Base-by-base conservation (phyloP, 64 coral and sea anemone genomes). In the Stichodactyla mertensii region DNA sequence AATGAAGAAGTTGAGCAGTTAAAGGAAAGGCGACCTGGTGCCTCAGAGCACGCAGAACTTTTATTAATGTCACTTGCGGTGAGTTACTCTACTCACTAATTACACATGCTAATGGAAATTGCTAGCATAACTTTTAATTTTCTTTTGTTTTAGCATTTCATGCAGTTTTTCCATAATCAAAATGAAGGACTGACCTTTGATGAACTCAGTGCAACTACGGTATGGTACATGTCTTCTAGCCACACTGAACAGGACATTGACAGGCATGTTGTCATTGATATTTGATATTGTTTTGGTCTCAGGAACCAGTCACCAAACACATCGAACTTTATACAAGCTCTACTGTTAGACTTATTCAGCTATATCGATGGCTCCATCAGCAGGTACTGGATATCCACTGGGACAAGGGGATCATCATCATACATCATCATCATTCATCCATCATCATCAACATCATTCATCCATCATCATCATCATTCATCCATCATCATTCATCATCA, bases 41-140 rank as follows among this genome's bases (percentile, higher is more conserved):
- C 94, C 2, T 87, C 88, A 67, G 61, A 96, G 13, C 94, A 90
- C 0, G 71, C 91, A 77, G 82, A 85, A 28, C 80, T 96, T 52
- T 85, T 96, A 19, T n/a, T 88, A 53, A 87, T 93, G 60, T 91
- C 94, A 59, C 81, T 93, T 71, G 88, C 94, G 53, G 94, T 96
- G 80, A 91, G 92, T 19, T 16, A 8, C 22, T 71, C 55, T 81
- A 11, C 58, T 54, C 19, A 62, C 36, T 45, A 45, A 45, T 45
- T 71, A 87, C 15, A 6, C n/a, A 14, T 45, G 13, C 9, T 45
- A 16, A 22, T 61, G 15, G 18, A 52, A 71, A 12, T 52, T 53
- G n/a, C 54, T 86, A 45, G 5, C 16, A 31, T 6, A 61, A 64
- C 51, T 71, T 13, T 66, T 84, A 12, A 9, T 66, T 22, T 22